Conservation (phyloP, 2,113 vertebrate species). For the Silurus meridionalis region DNA sequence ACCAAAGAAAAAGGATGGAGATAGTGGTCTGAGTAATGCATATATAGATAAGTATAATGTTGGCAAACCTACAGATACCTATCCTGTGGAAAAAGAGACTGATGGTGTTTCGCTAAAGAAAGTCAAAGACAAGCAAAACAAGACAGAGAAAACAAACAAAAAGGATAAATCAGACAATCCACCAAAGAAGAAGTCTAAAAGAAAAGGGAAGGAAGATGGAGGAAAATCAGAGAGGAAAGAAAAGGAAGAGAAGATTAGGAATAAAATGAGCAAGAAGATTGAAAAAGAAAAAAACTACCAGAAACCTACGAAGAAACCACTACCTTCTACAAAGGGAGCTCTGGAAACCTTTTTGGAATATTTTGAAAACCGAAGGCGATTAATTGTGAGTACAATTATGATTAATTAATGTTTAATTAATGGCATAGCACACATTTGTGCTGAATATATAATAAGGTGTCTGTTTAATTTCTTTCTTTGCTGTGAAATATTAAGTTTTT, state of each 20-base stretch:
- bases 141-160: conserved; percentile 87
- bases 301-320: conserved; percentile 76
- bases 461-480: neutral
- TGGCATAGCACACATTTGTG: neutral
- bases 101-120: conserved; percentile 72
- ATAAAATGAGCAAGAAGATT: conserved; percentile 82
- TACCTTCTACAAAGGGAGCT: conserved; percentile 70
- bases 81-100: conserved; percentile 70
- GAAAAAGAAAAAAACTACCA: conserved; percentile 80
- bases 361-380: conserved; percentile 90
- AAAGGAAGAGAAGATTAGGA: conserved; percentile 77
- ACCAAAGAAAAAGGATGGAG: conserved; percentile 78
- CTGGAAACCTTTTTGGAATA: conserved; percentile 83
- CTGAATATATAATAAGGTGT: neutral
- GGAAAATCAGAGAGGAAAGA: conserved; percentile 79
- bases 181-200: conserved; percentile 82
- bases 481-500: neutral
- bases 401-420: neutral
- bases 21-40: conserved; percentile 81
- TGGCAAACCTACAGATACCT: conserved; percentile 66
- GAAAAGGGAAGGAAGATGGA: conserved; percentile 47
- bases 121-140: conserved; percentile 79
- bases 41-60: conserved; percentile 83
- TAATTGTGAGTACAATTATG: conserved; percentile 84
- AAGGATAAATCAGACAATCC: conserved; percentile 81